Evolutionary conservation across 2,888 invertebrate genomes (phyloP), one percentile per base, ranked within the genome.

Genomic region (Stenchaetothrips biformis): DNA sequence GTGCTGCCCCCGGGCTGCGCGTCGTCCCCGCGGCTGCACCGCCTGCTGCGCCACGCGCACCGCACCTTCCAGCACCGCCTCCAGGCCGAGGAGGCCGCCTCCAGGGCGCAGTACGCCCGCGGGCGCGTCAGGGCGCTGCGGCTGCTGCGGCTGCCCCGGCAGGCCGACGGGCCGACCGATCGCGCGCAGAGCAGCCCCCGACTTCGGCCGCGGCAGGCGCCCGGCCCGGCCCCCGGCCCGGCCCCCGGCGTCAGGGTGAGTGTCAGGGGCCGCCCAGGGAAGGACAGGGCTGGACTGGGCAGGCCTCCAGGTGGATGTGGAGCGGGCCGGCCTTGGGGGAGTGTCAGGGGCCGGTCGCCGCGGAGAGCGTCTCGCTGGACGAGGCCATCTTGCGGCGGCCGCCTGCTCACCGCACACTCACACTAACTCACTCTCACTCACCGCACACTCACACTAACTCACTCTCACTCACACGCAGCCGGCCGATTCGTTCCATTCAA

Each of bases 61-160:
- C 67, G 67, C 67, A 25, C 25, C 25, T 25, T 74, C 21, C 67
- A 21, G 67, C 67, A 25, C 67, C 67, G 67, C 21, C 67, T 74
- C 25, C 67, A 74, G 67, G 67, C 67, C 25, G 67, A 74, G 67
- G 67, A 74, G 67, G 67, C 25, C 21, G 67, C 67, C 21, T 74
- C 67, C 21, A 21, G 67, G 21, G 67, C 67, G 21, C 67, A 21
- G 25, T 74, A 53, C 53, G 53, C 67, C 67, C 9, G 67, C 25
- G 67, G 67, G 1, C 67, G 3, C 67, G 67, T 25, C 67, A 21
- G 67, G 21, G 67, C 67, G 7, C 67, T 18, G n/a, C 67, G 67
- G n/a, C 67, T 67, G 7, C 67, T 18, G n/a, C 67, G 67, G n/a
- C 67, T 67, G 67, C 67, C 67, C n/a, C 67, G 53, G 13, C 53